Conservation (phyloP, 2,797 vertebrate species). For the Poeciliopsis gracilis region DNA sequence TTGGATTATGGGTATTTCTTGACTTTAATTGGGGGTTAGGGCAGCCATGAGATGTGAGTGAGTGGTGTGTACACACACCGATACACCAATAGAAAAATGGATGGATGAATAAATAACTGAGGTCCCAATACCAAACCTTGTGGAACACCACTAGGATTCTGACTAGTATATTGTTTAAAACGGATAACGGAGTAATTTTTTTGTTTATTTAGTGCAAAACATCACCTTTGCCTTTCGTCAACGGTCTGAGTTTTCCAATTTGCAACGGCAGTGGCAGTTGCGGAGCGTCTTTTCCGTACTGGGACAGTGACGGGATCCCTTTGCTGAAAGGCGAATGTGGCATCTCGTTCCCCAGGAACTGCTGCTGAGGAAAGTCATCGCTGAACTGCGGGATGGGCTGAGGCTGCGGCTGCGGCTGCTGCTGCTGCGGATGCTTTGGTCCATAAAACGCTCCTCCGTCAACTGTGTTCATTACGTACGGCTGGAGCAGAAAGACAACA, state of each 20-base stretch:
- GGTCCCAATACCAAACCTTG: not conserved
- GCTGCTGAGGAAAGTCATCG: constrained; percentile 86
- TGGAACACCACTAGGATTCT: not conserved
- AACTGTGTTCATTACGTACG: constrained; percentile 74
- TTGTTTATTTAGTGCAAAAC: not conserved
- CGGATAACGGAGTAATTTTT: not conserved
- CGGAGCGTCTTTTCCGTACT: constrained; percentile 89
- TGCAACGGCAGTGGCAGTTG: constrained; percentile 88
- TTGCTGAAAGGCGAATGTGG: constrained; percentile 86
- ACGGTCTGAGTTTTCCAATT: constrained; percentile 83
- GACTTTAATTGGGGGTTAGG: not conserved
- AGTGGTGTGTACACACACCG: not conserved
- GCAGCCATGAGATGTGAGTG: not conserved
- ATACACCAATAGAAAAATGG: not conserved
- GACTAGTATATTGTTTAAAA: not conserved
- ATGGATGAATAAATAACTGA: not conserved
- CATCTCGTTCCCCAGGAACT: constrained; percentile 89
- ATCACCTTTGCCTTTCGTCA: constrained; percentile 89
- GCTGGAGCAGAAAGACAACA: constrained; percentile 77
- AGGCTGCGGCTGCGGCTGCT: constrained; percentile 89
- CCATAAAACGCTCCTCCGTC: constrained; percentile 90
- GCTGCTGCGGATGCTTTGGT: constrained; percentile 88
- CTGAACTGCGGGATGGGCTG: constrained; percentile 89
- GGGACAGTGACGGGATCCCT: constrained; percentile 83
- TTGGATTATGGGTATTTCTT: not conserved